Conservation (phyloP, 2,113 vertebrate genomes). For the Alligator mississippiensis region DNA sequence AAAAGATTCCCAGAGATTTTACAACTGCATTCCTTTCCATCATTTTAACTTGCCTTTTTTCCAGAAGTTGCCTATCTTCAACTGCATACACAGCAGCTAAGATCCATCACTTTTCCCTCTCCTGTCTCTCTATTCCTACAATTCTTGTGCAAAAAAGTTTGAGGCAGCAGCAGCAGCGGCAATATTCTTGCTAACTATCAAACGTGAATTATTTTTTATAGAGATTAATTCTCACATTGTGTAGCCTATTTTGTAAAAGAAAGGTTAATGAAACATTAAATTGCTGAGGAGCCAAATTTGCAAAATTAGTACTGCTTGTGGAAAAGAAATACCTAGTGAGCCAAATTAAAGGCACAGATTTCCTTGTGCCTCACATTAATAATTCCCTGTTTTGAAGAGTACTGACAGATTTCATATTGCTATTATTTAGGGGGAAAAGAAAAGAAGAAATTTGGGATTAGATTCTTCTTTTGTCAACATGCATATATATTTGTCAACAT, state of each 20-base stretch:
- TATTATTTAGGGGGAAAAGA: not conserved
- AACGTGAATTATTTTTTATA: not conserved
- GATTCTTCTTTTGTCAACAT: not conserved
- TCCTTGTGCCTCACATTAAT: accelerated
- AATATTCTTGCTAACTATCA: not conserved
- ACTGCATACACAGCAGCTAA: not conserved
- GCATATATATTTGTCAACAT: not conserved
- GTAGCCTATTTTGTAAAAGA: not conserved
- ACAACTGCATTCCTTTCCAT: not conserved
- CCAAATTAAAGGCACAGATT: not conserved
- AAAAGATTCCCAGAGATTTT: not conserved
- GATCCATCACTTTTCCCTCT: not conserved
- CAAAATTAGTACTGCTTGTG: not conserved
- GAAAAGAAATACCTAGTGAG: not conserved
- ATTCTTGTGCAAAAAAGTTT: not conserved
- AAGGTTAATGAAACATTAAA: not conserved
- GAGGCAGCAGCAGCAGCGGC: not conserved
- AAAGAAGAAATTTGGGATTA: not conserved
- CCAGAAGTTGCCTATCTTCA: not conserved
- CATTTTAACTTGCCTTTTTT: not conserved
- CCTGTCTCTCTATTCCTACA: not conserved
- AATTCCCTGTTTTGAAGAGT: not conserved
- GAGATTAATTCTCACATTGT: not conserved
- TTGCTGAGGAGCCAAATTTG: not conserved
- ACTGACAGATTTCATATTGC: not conserved